Evolutionary conservation across 2,888 invertebrate species (phyloP).

Genomic region (Acleris sparsana): DNA sequence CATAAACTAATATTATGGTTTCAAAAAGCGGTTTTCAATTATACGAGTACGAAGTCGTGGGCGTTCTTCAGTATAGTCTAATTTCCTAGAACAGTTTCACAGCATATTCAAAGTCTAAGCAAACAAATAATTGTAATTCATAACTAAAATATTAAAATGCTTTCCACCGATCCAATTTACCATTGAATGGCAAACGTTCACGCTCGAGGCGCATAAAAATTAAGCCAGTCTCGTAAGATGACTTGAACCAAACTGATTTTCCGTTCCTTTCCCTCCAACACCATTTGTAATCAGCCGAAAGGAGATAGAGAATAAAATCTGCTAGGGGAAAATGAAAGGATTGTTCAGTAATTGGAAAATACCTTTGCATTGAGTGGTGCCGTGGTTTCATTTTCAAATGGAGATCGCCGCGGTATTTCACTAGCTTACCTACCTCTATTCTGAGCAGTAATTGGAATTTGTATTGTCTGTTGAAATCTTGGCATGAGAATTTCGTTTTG

Average conservation of each 20-base stretch:
- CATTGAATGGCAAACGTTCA: slow-evolving; percentile 43
- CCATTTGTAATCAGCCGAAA: slow-evolving; percentile 48
- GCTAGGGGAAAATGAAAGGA: slow-evolving; percentile 77
- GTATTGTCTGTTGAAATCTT: slow-evolving; percentile 45
- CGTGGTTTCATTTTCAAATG: slow-evolving; percentile 66
- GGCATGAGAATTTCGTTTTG: neutral
- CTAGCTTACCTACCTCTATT: slow-evolving; percentile 56
- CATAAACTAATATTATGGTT: no score
- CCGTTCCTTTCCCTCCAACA: slow-evolving; percentile 52
- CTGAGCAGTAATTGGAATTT: slow-evolving; percentile 68
- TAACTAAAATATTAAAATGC: slow-evolving; percentile 26
- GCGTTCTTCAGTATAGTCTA: no score
- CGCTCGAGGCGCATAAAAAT: slow-evolving; percentile 76
- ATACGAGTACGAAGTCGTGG: no score
- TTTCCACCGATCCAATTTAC: slow-evolving; percentile 22
- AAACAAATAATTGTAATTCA: neutral
- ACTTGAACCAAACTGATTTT: slow-evolving; percentile 55
- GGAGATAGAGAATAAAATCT: slow-evolving; percentile 67
- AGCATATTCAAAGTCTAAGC: neutral
- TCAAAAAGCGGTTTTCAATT: no score
- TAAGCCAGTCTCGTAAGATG: slow-evolving; percentile 71
- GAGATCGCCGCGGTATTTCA: slow-evolving; percentile 67
- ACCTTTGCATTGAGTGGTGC: slow-evolving; percentile 77
- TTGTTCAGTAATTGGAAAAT: slow-evolving; percentile 83
- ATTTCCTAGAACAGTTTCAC: no score